A percentile compares a stretch with the other conserved stretches of the same genome.
These are phyloP conservation scores for Cydia splendana DNA, from an alignment of 1,140 invertebrate genomes.

Conservation along the genomic window DNA sequence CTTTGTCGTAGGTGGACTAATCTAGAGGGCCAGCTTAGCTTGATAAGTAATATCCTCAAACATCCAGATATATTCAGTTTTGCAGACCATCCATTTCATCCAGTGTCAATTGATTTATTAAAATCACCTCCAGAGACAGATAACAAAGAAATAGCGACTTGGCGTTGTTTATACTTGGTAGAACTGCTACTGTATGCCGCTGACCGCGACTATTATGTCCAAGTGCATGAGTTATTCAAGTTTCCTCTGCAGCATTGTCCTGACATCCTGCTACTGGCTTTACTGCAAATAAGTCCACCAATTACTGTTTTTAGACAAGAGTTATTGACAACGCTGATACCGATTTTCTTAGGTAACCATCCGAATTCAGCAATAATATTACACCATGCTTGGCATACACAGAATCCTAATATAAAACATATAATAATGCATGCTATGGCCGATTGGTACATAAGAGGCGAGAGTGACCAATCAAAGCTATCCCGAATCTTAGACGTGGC, in stretches of 20 bases:
- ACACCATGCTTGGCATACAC: slow-evolving; percentile 95
- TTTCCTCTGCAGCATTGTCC: slow-evolving; percentile 96
- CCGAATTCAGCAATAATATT: slow-evolving; percentile 96
- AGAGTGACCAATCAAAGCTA: slow-evolving; percentile 95
- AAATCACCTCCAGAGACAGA: slow-evolving; percentile 96
- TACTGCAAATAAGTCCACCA: slow-evolving; percentile 91
- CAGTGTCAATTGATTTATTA: slow-evolving; percentile 92
- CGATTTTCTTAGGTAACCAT: slow-evolving; percentile 96
- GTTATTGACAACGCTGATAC: slow-evolving; percentile 90
- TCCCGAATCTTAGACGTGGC: slow-evolving; percentile 97
- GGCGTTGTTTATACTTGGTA: slow-evolving; percentile 95
- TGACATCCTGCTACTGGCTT: slow-evolving; percentile 92
- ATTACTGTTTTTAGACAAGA: slow-evolving; percentile 90
- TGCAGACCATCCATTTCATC: slow-evolving; percentile 92
- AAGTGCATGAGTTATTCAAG: slow-evolving; percentile 95
- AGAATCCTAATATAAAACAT: slow-evolving; percentile 87
- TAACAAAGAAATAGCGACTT: slow-evolving; percentile 94
- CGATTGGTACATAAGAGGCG: slow-evolving; percentile 96
- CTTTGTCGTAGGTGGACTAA: slow-evolving; percentile 96
- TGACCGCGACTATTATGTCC: slow-evolving; percentile 89
- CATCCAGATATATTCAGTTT: slow-evolving; percentile 97
- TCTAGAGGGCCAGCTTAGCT: slow-evolving; percentile 94
- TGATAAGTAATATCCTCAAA: slow-evolving; percentile 92
- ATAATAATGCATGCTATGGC: slow-evolving; percentile 98
- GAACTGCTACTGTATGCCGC: slow-evolving; percentile 93